Evolutionary conservation across 2,888 invertebrate species (phyloP).

Genomic region (Perizoma flavofasciatum): DNA sequence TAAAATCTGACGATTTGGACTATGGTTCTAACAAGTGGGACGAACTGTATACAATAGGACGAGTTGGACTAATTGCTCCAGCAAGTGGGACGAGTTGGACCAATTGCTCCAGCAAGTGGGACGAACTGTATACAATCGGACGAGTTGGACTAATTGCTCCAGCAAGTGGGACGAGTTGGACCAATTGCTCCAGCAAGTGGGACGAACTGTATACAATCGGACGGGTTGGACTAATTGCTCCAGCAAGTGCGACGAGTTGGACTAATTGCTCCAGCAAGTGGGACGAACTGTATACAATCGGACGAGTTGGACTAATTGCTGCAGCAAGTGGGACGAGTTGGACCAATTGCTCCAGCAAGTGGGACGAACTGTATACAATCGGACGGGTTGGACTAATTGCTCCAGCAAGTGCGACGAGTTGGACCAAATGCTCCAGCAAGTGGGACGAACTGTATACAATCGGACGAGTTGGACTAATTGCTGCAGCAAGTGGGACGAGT

Average conservation of each 20-base stretch:
- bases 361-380: too few species aligned
- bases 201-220: too few species aligned
- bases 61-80: background rate
- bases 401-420: background rate
- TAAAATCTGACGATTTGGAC: too few species aligned
- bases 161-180: conserved; percentile 1
- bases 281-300: too few species aligned
- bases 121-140: too few species aligned
- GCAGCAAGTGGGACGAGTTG: background rate
- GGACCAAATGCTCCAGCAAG: background rate
- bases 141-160: too few species aligned
- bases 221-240: background rate
- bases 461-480: too few species aligned
- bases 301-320: too few species aligned
- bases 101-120: background rate
- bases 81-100: background rate
- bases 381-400: background rate
- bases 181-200: background rate
- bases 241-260: background rate
- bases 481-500: background rate
- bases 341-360: background rate
- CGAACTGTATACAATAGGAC: too few species aligned
- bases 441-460: background rate
- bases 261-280: background rate
- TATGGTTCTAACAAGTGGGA: background rate